phyloP scores from a whole-genome alignment of 2,797 vertebrate genomes.

The Miichthys miiuy region DNA sequence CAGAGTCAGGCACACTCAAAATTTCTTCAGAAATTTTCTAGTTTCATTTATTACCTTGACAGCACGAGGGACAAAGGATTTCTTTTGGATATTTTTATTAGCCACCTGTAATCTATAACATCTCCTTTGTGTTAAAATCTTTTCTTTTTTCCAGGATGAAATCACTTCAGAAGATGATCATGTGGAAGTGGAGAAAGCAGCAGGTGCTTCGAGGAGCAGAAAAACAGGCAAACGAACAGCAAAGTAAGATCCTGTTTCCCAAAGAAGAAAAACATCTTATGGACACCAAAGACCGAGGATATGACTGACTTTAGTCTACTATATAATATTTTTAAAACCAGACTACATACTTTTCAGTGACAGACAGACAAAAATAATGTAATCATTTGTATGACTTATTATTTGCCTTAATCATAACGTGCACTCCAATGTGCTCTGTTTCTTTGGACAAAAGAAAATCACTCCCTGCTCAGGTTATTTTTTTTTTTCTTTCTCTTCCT shows the following conservation, averaged over 20 bases:
- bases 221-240: constrained; percentile 75
- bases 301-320: background rate
- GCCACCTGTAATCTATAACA: too few relatives aligned
- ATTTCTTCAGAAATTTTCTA: too few relatives aligned
- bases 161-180: constrained; percentile 74
- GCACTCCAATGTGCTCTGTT: background rate
- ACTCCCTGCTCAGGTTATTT: background rate
- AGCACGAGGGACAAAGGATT: too few relatives aligned
- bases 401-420: background rate
- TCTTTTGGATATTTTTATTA: too few relatives aligned
- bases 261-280: background rate
- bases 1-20: too few relatives aligned
- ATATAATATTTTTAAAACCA: background rate
- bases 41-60: too few relatives aligned
- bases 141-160: constrained; percentile 78
- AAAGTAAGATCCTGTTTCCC: constrained; percentile 79
- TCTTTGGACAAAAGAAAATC: background rate
- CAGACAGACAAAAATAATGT: background rate
- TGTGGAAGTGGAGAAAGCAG: constrained; percentile 59
- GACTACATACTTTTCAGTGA: background rate
- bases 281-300: background rate
- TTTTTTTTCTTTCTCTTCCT: background rate
- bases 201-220: constrained; percentile 77
- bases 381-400: background rate
- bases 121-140: too few relatives aligned